These are phyloP conservation scores for Eupeodes corollae DNA, from an alignment of 1,140 invertebrate species.

Conservation along the genomic window DNA sequence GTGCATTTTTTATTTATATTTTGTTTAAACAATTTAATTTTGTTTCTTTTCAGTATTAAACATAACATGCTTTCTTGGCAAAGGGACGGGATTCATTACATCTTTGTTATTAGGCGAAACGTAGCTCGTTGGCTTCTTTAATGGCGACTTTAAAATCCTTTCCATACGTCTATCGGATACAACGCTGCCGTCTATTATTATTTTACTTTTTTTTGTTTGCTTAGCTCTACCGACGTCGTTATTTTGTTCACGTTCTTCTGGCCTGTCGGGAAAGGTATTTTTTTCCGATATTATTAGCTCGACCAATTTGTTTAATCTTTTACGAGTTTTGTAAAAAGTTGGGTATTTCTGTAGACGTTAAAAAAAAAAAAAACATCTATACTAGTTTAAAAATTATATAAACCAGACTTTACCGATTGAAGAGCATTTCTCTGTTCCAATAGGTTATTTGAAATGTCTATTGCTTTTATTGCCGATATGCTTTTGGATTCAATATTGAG, in stretches of 20 bases:
- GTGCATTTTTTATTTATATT: not conserved
- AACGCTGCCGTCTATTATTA: not conserved
- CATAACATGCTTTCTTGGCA: constrained; percentile 33
- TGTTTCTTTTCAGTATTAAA: constrained; percentile 11
- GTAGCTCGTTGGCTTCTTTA: not conserved
- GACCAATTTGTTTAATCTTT: constrained; percentile 31
- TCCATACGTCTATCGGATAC: not conserved
- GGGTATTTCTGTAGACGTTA: constrained; percentile 15
- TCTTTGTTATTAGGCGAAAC: not conserved
- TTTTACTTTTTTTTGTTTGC: not conserved
- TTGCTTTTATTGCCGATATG: constrained; percentile 3
- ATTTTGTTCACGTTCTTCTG: constrained; percentile 1
- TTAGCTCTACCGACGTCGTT: too few species aligned
- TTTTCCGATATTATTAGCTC: constrained; percentile 27
- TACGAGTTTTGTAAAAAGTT: constrained; percentile 27
- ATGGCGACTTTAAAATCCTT: not conserved
- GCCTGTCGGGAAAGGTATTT: constrained; percentile 13
- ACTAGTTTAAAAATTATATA: not conserved
- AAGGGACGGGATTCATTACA: constrained; percentile 15
- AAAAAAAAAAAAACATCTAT: not conserved
- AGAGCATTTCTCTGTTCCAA: constrained; percentile 17
- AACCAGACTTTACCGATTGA: constrained; percentile 3
- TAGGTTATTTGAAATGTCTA: constrained; percentile 8
- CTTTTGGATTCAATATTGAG: not conserved
- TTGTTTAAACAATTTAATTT: too few species aligned